phyloP scores from a whole-genome alignment of 2,888 invertebrate species.

The Trissoscelio sp. region DNA sequence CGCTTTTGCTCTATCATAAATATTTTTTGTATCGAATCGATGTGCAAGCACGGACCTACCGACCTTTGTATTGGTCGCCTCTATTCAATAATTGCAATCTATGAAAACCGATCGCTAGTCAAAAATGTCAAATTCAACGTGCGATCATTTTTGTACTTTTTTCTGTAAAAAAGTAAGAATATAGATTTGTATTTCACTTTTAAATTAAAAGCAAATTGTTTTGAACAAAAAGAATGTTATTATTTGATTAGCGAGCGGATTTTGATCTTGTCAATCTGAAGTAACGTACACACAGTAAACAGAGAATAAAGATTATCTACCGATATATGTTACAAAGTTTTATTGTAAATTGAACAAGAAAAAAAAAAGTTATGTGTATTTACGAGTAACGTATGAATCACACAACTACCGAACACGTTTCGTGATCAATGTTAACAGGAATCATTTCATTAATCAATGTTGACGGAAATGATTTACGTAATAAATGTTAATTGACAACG shows the following conservation, averaged over 20 bases:
- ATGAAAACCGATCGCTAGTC: constrained; percentile 16
- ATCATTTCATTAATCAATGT: constrained; percentile 65
- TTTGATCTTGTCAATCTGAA: constrained; percentile 24
- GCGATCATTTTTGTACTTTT: too few relatives aligned
- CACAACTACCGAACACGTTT: constrained; percentile 47
- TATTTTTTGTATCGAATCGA: constrained; percentile 60
- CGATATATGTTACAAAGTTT: constrained; percentile 57
- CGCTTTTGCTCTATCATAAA: constrained; percentile 54
- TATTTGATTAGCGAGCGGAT: constrained; percentile 21
- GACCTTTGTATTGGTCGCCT: constrained; percentile 42
- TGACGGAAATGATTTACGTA: constrained; percentile 61
- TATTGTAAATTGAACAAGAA: constrained; percentile 52
- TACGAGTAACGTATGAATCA: constrained; percentile 44
- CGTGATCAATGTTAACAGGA: constrained; percentile 61
- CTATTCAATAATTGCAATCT: constrained; percentile 6
- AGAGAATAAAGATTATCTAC: constrained; percentile 50
- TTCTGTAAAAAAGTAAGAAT: too few relatives aligned
- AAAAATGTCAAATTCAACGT: not conserved
- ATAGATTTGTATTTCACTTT: too few relatives aligned
- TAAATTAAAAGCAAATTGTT: too few relatives aligned
- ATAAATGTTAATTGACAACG: constrained; percentile 62
- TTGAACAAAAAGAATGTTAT: too few relatives aligned
- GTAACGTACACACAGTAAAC: constrained; percentile 23
- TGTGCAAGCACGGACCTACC: constrained; percentile 36
- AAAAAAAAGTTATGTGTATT: constrained; percentile 58